Percentiles rank a stretch among this genome's conserved stretches.
Conservation (phyloP, 2,113 vertebrate genomes). For the Brachyhypopomus gauderio region DNA sequence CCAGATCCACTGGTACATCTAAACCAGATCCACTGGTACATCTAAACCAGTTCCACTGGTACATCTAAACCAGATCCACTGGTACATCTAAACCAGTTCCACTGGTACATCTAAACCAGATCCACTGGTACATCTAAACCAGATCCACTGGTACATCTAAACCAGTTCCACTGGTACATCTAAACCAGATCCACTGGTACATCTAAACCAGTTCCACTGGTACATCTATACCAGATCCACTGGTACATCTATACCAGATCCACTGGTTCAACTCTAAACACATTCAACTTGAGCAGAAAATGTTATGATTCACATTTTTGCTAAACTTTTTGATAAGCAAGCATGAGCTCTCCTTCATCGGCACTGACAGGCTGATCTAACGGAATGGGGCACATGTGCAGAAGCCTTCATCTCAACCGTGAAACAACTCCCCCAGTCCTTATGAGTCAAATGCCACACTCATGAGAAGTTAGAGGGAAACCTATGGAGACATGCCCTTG, state of each 20-base stretch:
- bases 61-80: neutral
- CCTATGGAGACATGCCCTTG: conserved; percentile 39
- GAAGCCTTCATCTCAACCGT: neutral
- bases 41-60: neutral
- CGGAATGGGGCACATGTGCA: neutral
- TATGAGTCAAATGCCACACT: conserved; percentile 19
- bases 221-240: neutral
- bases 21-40: too few relatives aligned
- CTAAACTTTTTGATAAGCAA: neutral
- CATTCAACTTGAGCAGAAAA: neutral
- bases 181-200: neutral
- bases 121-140: too few relatives aligned
- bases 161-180: neutral
- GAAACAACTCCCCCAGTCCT: neutral
- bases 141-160: too few relatives aligned
- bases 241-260: too few relatives aligned
- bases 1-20: neutral
- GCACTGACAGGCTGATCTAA: neutral
- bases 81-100: neutral
- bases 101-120: neutral
- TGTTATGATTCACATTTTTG: neutral
- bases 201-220: neutral
- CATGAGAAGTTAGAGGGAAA: conserved; percentile 26
- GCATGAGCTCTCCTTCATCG: neutral
- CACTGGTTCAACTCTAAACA: neutral